Percentiles rank a stretch among this genome's conserved stretches.
Evolutionary conservation across 2,888 invertebrate genomes (phyloP).

Genomic region (Hyposoter didymator): DNA sequence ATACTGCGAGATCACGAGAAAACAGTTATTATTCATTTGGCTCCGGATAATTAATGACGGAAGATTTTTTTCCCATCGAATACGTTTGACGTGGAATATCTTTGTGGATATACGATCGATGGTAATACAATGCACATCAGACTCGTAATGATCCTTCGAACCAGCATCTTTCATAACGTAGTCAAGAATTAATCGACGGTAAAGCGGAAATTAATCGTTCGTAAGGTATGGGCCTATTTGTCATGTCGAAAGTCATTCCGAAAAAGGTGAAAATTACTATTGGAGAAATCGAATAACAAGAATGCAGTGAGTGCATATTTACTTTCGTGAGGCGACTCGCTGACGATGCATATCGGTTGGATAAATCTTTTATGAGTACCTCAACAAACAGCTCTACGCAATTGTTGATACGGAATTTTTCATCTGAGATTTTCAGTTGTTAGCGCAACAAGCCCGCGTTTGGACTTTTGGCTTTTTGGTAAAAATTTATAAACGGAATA

Average conservation of each 20-base stretch:
- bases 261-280: slow-evolving; percentile 18
- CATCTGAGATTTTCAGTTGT: background rate
- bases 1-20: background rate
- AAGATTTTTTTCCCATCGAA: slow-evolving; percentile 11
- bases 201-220: slow-evolving; percentile 57
- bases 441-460: background rate
- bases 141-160: slow-evolving; percentile 36
- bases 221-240: slow-evolving; percentile 46
- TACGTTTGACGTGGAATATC: slow-evolving; percentile 12
- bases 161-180: slow-evolving; percentile 35
- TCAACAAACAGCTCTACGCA: background rate
- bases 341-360: slow-evolving; percentile 34
- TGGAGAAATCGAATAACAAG: slow-evolving; percentile 18
- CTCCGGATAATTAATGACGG: slow-evolving; percentile 25
- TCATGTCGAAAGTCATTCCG: slow-evolving; percentile 48
- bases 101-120: slow-evolving; percentile 17
- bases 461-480: background rate
- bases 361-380: slow-evolving; percentile 20
- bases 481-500: background rate
- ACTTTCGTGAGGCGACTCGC: slow-evolving; percentile 7
- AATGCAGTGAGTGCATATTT: slow-evolving; percentile 31
- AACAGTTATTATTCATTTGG: background rate
- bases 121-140: slow-evolving; percentile 24
- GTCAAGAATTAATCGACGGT: slow-evolving; percentile 50
- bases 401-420: background rate